phyloP scores from a whole-genome alignment of 2,113 vertebrate genomes.

The Eurypyga helias region DNA sequence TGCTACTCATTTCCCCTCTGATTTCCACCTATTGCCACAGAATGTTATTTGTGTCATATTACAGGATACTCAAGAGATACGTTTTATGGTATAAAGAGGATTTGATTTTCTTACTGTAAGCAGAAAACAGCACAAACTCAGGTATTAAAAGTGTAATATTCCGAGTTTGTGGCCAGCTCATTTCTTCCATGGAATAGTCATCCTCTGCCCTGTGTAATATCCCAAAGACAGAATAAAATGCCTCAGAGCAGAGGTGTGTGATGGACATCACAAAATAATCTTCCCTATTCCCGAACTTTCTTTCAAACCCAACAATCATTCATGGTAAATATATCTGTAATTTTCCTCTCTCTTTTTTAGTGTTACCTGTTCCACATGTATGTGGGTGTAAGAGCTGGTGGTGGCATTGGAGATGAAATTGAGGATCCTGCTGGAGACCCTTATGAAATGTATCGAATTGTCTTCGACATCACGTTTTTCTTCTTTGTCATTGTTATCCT shows the following conservation, averaged over 20 bases:
- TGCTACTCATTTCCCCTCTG: background rate
- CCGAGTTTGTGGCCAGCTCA: background rate
- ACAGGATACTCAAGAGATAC: background rate
- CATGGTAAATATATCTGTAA: background rate
- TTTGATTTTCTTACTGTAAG: background rate
- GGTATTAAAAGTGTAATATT: background rate
- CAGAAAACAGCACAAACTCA: background rate
- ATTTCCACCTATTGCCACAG: background rate
- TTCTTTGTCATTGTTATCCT: slow-evolving; percentile 99
- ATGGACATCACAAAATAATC: background rate
- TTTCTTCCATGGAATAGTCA: background rate
- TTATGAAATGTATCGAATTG: slow-evolving; percentile 96
- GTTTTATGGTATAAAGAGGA: background rate
- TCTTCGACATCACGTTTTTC: slow-evolving; percentile 99
- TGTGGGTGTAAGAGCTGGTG: slow-evolving; percentile 95
- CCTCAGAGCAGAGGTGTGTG: background rate
- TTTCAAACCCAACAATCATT: background rate
- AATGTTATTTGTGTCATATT: background rate
- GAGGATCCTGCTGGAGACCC: slow-evolving; percentile 98
- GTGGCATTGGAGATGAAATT: slow-evolving; percentile 97
- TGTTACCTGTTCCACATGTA: slow-evolving; percentile 99
- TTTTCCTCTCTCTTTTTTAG: slow-evolving; percentile 64
- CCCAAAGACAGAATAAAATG: background rate
- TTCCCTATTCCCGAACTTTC: background rate
- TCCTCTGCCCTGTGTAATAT: background rate